Base-by-base conservation (phyloP, 2,113 vertebrate species). In the Gymnobelideus leadbeateri region DNA sequence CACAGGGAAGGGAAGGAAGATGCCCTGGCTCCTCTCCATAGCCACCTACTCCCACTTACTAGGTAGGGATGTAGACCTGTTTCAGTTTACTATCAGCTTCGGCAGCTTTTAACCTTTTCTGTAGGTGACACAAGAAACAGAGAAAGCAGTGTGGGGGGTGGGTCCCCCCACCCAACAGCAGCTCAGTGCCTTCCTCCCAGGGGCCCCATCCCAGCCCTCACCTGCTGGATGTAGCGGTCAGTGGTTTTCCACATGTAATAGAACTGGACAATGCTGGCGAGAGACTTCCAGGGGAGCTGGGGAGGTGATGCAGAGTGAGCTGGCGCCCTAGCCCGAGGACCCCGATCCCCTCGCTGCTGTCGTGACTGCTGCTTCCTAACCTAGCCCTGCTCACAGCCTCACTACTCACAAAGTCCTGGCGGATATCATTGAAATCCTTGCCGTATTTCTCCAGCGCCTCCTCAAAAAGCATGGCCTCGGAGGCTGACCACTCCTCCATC, bases 161-260 rank as follows among this genome's bases (percentile, higher is more conserved):
- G 10, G 25, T 25, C 0, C 21, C 21, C 77, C 47, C 26, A 50
- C 53, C 54, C 54, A 23, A 89, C 52, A 50, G 49, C 54, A 51
- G 52, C 10, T n/a, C 49, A 37, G 2, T 14, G 55, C n/a, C 68
- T 57, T 43, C 2, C 43, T 47, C 8, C 14, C 52, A 90, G 51
- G 50, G n/a, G 31, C 89, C 89, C 46, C 4, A 25, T 50, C 90
- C 93, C n/a, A 0, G 37, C 10, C 51, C 84, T 26, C 91, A 99
- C 99, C 99, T 99, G 99, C 93, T 99, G 99, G 97, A 99, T 99
- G 97, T 99, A 99, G 97, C 99, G 99, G 97, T 99, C 99, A 0
- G 99, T 99, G n/a, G 99, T 99, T 97, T 99, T 99, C 99, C 99
- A 99, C 99, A 99, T 99, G 98, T 99, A 99, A 97, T 99, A 99